Evolutionary conservation across 2,888 invertebrate species (phyloP).

Genomic region (Pecten maximus): DNA sequence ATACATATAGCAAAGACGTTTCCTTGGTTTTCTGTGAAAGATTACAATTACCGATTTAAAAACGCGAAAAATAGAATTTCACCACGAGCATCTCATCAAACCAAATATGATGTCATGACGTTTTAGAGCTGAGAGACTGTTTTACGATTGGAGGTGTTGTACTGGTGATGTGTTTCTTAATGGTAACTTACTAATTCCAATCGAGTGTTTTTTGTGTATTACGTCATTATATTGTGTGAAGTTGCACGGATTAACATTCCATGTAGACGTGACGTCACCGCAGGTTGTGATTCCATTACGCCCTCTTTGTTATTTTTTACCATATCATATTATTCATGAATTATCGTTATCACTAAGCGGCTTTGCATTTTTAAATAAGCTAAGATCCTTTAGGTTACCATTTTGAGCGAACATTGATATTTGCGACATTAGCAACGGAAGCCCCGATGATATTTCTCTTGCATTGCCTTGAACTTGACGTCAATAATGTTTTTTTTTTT

Average conservation of each 20-base stretch:
- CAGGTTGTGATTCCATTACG: conserved; percentile 18
- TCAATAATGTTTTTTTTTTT: neutral
- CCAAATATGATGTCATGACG: too few species aligned
- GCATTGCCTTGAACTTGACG: neutral
- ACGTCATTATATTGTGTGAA: neutral
- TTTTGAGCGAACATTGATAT: neutral
- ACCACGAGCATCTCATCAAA: too few species aligned
- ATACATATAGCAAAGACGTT: too few species aligned
- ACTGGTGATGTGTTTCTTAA: neutral
- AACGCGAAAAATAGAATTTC: too few species aligned
- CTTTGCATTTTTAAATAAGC: too few species aligned
- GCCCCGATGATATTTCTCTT: neutral
- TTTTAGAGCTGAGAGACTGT: neutral
- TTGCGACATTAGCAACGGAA: neutral
- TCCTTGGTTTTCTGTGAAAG: too few species aligned
- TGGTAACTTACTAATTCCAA: neutral
- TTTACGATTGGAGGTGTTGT: neutral
- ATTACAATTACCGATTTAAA: too few species aligned
- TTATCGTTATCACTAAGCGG: neutral
- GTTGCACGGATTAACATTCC: neutral
- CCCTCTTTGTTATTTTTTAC: neutral
- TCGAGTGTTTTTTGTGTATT: neutral
- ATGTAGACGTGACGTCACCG: conserved; percentile 4
- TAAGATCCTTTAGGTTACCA: neutral
- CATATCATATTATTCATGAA: neutral